Evolutionary conservation across 2,113 vertebrate species (phyloP), one percentile per base, ranked within the genome.

Genomic region (Bubo blakistoni): DNA sequence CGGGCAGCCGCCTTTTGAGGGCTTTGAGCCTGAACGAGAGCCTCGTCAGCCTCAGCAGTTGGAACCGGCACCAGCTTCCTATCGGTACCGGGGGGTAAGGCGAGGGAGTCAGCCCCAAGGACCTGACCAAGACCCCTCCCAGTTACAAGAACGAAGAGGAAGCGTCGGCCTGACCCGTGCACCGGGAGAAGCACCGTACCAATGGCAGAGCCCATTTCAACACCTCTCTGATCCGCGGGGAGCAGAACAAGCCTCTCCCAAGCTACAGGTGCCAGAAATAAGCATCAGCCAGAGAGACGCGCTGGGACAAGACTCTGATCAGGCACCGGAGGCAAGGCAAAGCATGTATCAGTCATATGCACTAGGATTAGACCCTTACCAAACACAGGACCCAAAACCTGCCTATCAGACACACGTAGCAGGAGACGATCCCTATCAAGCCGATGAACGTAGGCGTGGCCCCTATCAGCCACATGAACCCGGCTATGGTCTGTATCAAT

Each of bases 401-500:
- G 44, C 32, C 58, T 44, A 61, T 47, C 58, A 20, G 18, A 34
- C 42, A 7, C 19, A 94, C 2, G 21, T 55, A 11, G 54, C 6
- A 44, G 62, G 34, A 86, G 55, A 51, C 49, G 24, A 40, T 38
- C 27, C 19, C 52, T 44, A 55, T 24, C 58, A 62, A 49, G 74
- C n/a, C 40, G 54, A 58, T 1, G 88, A 90, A 10, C 27, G 10
- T 11, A 86, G 38, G 24, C 92, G 94, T 7, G 95, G 97, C n/a
- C 78, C 94, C 52, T 97, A 95, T 5, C 96, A 92, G 70, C 83
- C 96, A 2, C 96, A 96, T 4, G 96, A 97, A 24, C 96, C 98
- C 7, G 94, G 96, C 8, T 88, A 52, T 6, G 94, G 95, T 4
- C 92, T 95, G 11, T 86, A 83, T n/a, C 91, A 95, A 51, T 27